Evolutionary conservation across 2,888 invertebrate genomes (phyloP).

Genomic region (Ypsolopha sequella): DNA sequence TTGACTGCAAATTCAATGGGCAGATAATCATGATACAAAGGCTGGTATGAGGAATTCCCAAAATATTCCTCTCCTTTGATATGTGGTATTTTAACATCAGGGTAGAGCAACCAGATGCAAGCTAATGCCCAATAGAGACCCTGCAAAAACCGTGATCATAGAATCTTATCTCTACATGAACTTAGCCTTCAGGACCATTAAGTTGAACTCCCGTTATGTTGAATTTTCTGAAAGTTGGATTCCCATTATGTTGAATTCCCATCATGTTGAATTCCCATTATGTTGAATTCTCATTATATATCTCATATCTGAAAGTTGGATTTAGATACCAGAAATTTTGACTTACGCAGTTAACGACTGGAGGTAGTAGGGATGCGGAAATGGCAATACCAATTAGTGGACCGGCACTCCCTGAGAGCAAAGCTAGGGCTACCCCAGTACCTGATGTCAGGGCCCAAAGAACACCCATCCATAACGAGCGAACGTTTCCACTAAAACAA

Average conservation of each 20-base stretch:
- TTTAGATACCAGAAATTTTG: background rate
- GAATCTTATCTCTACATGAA: background rate
- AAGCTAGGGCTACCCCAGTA: conserved; percentile 86
- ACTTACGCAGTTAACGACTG: conserved; percentile 87
- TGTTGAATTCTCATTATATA: background rate
- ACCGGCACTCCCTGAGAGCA: conserved; percentile 86
- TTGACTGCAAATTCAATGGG: conserved; percentile 83
- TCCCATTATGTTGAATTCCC: too few species aligned
- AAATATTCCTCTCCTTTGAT: conserved; percentile 75
- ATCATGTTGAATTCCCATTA: too few species aligned
- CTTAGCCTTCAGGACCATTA: too few species aligned
- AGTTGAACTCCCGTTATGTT: too few species aligned
- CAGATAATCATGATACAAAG: conserved; percentile 79
- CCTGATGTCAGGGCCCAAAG: conserved; percentile 82
- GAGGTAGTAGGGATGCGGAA: conserved; percentile 87
- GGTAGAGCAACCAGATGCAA: conserved; percentile 78
- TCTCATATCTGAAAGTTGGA: too few species aligned
- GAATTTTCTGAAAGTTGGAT: too few species aligned
- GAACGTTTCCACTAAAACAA: conserved; percentile 73
- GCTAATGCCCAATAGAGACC: conserved; percentile 81
- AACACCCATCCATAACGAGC: conserved; percentile 81
- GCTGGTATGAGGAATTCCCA: conserved; percentile 74
- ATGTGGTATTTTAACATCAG: conserved; percentile 77
- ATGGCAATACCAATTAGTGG: conserved; percentile 92
- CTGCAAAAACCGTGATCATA: conserved; percentile 34